Evolutionary conservation across 2,888 invertebrate species (phyloP).

Genomic region (Agrotis segetum): DNA sequence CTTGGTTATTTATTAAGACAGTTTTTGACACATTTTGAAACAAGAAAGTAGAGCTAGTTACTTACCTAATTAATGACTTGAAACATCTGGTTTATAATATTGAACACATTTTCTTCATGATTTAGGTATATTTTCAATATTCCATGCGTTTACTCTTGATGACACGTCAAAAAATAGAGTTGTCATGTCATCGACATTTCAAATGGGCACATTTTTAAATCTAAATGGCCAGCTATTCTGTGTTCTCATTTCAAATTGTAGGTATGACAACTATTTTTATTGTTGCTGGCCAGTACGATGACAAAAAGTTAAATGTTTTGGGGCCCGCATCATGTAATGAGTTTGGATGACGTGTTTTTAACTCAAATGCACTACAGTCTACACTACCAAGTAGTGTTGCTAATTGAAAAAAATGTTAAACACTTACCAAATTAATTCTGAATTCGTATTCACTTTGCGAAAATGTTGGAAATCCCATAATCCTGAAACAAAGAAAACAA

Average conservation of each 20-base stretch:
- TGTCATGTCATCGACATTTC: constrained; percentile 45
- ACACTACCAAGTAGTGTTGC: background rate
- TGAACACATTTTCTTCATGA: background rate
- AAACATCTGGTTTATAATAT: background rate
- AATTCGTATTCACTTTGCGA: constrained; percentile 1
- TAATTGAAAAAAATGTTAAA: constrained; percentile 25
- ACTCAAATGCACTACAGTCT: constrained; percentile 39
- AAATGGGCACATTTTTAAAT: constrained; percentile 46
- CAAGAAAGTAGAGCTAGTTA: background rate
- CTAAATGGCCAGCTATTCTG: constrained; percentile 60
- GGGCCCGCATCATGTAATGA: constrained; percentile 69
- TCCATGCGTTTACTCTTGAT: constrained; percentile 32
- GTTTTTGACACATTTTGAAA: background rate
- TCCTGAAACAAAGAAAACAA: constrained; percentile 67
- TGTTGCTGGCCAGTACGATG: constrained; percentile 63
- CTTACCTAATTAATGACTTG: background rate
- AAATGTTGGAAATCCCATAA: constrained; percentile 38
- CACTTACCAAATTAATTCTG: constrained; percentile 50
- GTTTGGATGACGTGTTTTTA: constrained; percentile 60
- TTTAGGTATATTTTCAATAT: background rate
- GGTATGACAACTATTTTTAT: constrained; percentile 64
- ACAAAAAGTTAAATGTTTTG: constrained; percentile 72
- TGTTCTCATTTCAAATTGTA: constrained; percentile 69
- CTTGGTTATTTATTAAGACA: background rate
- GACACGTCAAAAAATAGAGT: constrained; percentile 46